Base-by-base conservation (phyloP, 92 coral and sea anemone genomes). In the Bergia puertoricense region DNA sequence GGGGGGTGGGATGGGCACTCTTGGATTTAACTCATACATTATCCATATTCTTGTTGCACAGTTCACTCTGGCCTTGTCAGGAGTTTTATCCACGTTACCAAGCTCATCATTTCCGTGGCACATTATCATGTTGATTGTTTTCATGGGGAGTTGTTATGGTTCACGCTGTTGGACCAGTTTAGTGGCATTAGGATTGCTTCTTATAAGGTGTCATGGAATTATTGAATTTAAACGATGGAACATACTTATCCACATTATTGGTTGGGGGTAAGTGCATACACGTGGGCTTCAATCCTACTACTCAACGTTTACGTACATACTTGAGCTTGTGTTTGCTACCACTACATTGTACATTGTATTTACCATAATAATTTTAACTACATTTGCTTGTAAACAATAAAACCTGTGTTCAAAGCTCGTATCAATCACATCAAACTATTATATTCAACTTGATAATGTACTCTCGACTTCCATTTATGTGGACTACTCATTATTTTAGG, bases 91-190 rank as follows among this genome's bases (percentile, higher is more conserved):
- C 23, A 14, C 54, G 1, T 36, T 85, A 37, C 15, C 23, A 65
- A 44, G 85, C 74, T 18, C 80, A 44, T 38, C 87, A 82, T 51
- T 65, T 68, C 6, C 81, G 1, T 94, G 93, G 97, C 89, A 67
- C 23, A n/a, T 79, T 51, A 68, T 91, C 37, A 56, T 80, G 69
- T 79, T 85, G 65, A 51, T 82, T 10, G 68, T 92, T 8, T 85
- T 91, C 73, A 85, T 90, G 44, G 81, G 86, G 48, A 91, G 94
- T 44, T 74, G 88, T 37, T 88, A 90, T 85, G 92, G 92, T 22
- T 92, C 96, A 1, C 94, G 92, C 16, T 93, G 98, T 81, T 94
- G 98, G 98, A 90, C 95, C 68, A 94, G 94, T 51, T 74, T 94
- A 81, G 91, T 96, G 68, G 97, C 98, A 81, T 84, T 96, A 69